Evolutionary conservation across 2,113 vertebrate genomes (phyloP), one percentile per base, ranked within the genome.

Genomic region (Perca flavescens): DNA sequence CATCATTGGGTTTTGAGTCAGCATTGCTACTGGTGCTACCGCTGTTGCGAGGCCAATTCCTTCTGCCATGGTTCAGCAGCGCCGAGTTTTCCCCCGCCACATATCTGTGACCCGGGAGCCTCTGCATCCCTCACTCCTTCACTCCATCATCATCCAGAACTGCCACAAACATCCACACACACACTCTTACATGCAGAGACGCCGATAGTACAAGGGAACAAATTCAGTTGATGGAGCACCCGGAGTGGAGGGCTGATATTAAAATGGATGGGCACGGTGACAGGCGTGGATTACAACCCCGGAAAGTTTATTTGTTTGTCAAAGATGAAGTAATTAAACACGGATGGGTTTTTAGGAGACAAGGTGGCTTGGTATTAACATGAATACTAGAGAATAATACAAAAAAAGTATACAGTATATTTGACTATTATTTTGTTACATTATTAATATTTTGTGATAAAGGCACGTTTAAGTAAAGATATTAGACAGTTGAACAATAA

Each of bases 1-100:
- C 77, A 86, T 91, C 88, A 91, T 25, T 62, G 75, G 1, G n/a
- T 76, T 88, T 90, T 87, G 80, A 93, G 83, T 91, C 89, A 84
- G 90, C 86, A 66, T 22, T 82, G 84, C 82, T 25, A 56, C 71
- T 17, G 50, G 62, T 53, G 49, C 66, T 52, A 57, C 78, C 17
- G 9, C 76, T 14, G 56, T 49, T 1, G 40, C 3, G 57, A 63
- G 49, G 77, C 75, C 86, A 79, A 82, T 86, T 76, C 84, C 54
- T 88, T 79, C 76, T 43, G 79, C 86, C 21, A 74, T 57, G 84
- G 88, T 90, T 90, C 91, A 91, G 81, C 74, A 10, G 66, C 65
- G 13, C 49, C 64, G 22, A 74, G 71, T 77, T 62, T 5, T 1
- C 63, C 77, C 61, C n/a, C 31, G n/a, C 70, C 53, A 25, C 82